Evolutionary conservation across 2,888 invertebrate species (phyloP).

Genomic region (Eupelmus urozonus): DNA sequence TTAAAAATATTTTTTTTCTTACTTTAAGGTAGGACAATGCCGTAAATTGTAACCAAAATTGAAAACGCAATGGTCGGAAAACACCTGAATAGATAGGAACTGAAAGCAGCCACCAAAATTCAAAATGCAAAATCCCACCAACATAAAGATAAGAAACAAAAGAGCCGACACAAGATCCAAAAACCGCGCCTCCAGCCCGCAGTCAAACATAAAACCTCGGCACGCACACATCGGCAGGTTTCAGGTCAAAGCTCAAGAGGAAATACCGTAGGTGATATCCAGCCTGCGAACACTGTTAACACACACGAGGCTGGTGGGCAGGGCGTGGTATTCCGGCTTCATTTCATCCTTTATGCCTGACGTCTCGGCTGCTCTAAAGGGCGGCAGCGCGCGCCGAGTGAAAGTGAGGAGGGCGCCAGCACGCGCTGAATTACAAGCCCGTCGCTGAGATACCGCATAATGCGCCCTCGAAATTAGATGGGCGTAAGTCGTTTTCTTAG

Average conservation of each 20-base stretch:
- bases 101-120: not conserved
- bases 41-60: not conserved
- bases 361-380: conserved; percentile 23
- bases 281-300: not conserved
- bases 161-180: too few species aligned
- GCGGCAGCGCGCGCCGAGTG: conserved; percentile 52
- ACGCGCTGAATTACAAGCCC: conserved; percentile 75
- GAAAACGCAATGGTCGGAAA: not conserved
- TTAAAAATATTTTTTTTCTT: too few species aligned
- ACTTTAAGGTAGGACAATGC: too few species aligned
- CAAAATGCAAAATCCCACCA: not conserved
- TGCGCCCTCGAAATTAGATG: conserved; percentile 74
- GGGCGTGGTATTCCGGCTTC: conserved; percentile 74
- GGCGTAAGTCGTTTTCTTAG: conserved; percentile 73
- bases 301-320: conserved; percentile 62
- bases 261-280: conserved; percentile 16
- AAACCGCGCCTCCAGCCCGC: too few species aligned
- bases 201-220: not conserved
- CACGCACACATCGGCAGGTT: not conserved
- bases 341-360: conserved; percentile 73
- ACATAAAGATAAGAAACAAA: not conserved
- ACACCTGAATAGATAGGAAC: not conserved
- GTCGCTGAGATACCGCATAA: conserved; percentile 76
- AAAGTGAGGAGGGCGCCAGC: conserved; percentile 61
- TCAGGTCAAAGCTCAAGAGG: conserved; percentile 9